Conservation (phyloP, 2,888 invertebrate genomes). For the Hirtodrosophila histrioides region DNA sequence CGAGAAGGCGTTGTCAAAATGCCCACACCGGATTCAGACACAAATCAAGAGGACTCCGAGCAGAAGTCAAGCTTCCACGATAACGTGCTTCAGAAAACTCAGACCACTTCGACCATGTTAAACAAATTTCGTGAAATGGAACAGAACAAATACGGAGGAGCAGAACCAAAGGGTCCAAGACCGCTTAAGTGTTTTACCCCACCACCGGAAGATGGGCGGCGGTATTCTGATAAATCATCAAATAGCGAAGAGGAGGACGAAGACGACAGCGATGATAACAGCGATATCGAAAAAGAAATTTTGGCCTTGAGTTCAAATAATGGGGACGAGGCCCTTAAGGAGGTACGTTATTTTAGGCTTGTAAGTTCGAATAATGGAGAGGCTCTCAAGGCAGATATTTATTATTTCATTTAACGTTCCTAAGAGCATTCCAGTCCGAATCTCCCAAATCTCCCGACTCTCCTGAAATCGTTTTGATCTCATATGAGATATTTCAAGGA, state of each 20-base stretch:
- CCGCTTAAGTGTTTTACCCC: conserved; percentile 96
- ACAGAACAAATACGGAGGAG: conserved; percentile 85
- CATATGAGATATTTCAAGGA: too few species aligned
- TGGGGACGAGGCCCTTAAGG: conserved; percentile 89
- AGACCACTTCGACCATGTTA: conserved; percentile 94
- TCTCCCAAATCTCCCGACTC: too few species aligned
- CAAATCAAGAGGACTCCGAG: conserved; percentile 85
- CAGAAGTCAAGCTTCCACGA: conserved; percentile 62
- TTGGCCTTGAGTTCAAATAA: conserved; percentile 34
- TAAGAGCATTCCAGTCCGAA: too few species aligned
- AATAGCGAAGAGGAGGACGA: conserved; percentile 84
- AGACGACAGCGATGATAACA: conserved; percentile 84
- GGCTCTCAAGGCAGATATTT: too few species aligned
- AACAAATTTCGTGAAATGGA: conserved; percentile 95
- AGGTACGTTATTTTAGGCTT: conserved; percentile 82
- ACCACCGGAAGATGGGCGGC: conserved; percentile 89
- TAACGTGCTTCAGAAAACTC: conserved; percentile 85
- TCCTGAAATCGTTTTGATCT: too few species aligned
- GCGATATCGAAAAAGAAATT: conserved; percentile 43
- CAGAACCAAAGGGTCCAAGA: conserved; percentile 87
- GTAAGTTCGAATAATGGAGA: too few species aligned
- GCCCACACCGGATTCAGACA: conserved; percentile 78
- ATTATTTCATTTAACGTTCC: too few species aligned
- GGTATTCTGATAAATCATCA: conserved; percentile 83
- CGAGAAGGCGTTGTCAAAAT: conserved; percentile 89